These are phyloP conservation scores for Drosophila rubida DNA, from an alignment of 2,888 invertebrate species.

Conservation along the genomic window DNA sequence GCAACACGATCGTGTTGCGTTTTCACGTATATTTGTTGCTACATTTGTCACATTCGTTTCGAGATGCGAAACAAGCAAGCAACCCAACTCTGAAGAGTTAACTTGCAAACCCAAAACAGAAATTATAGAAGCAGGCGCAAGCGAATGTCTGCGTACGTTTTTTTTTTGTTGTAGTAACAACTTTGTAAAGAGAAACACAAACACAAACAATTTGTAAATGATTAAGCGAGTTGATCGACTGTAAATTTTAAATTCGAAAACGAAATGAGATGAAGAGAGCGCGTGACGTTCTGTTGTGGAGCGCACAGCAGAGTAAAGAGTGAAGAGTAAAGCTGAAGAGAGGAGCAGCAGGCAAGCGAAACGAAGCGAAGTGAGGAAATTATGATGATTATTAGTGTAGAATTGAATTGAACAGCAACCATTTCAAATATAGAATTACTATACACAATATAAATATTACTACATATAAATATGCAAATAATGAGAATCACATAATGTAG, in stretches of 20 bases:
- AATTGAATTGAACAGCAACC: constrained; percentile 55
- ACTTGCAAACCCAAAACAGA: constrained; percentile 4
- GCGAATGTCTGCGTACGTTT: constrained; percentile 27
- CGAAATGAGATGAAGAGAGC: constrained; percentile 26
- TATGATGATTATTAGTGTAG: constrained; percentile 54
- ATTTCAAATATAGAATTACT: constrained; percentile 62
- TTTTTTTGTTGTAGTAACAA: constrained; percentile 49
- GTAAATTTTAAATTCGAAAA: constrained; percentile 43
- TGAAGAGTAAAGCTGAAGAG: neutral
- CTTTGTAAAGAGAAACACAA: constrained; percentile 42
- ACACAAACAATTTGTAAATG: constrained; percentile 51
- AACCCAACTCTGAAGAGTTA: constrained; percentile 12
- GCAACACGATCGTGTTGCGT: constrained; percentile 29
- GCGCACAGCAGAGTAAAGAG: constrained; percentile 3
- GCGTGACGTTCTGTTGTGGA: constrained; percentile 49
- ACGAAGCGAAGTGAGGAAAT: neutral
- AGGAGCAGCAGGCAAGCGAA: neutral
- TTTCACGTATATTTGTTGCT: constrained; percentile 27
- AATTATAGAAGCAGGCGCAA: constrained; percentile 12
- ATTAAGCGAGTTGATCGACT: constrained; percentile 48
- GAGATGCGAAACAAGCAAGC: constrained; percentile 13
- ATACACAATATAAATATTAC: constrained; percentile 43
- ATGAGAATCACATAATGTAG: constrained; percentile 64
- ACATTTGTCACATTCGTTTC: constrained; percentile 9
- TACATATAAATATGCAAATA: constrained; percentile 34